Evolutionary conservation across 2,113 vertebrate genomes (phyloP).

Genomic region (Motacilla alba): DNA sequence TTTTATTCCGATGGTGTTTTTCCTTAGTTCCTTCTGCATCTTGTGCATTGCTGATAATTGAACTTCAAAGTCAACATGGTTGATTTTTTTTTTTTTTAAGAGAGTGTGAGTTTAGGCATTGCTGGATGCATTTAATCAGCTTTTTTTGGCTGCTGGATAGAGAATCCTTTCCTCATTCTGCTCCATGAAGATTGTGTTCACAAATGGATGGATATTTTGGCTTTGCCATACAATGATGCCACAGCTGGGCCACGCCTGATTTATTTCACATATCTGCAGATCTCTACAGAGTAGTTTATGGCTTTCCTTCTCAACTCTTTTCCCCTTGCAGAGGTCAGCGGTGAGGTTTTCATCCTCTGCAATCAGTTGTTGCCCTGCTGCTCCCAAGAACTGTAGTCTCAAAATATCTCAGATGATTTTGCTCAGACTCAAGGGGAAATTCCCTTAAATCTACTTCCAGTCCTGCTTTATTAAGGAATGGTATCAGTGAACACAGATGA

Average conservation of each 20-base stretch:
- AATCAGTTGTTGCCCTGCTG: background rate
- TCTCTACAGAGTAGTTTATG: background rate
- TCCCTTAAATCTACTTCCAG: background rate
- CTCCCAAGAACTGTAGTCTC: background rate
- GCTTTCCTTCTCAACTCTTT: background rate
- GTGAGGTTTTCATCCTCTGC: background rate
- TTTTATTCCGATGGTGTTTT: background rate
- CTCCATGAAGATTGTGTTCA: background rate
- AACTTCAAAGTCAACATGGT: background rate
- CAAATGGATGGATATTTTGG: background rate
- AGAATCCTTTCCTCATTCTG: background rate
- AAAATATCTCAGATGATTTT: background rate
- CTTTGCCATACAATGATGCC: background rate
- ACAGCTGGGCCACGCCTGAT: background rate
- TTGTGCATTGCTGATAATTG: background rate
- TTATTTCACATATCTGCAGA: background rate
- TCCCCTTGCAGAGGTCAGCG: background rate
- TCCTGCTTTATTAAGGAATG: background rate
- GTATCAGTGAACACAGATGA: background rate
- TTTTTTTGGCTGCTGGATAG: background rate
- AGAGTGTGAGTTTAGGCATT: background rate
- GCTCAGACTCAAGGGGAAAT: background rate
- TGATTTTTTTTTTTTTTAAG: background rate
- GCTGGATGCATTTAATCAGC: background rate
- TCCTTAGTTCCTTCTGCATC: background rate